These are phyloP conservation scores for Periophthalmus magnuspinnatus DNA, from an alignment of 2,797 vertebrate genomes.

Conservation along the genomic window DNA sequence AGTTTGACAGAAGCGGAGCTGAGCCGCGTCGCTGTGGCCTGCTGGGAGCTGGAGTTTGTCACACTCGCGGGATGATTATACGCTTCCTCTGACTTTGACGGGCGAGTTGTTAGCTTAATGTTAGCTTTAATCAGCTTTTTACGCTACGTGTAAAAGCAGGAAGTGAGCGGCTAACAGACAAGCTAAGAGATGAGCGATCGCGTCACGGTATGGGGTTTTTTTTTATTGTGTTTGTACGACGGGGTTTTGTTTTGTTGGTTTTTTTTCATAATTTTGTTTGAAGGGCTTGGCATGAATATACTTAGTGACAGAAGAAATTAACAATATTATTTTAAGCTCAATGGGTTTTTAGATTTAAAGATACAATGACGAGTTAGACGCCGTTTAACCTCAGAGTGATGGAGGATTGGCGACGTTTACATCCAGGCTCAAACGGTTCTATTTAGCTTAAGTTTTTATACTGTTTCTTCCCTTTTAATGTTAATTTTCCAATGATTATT, in stretches of 20 bases:
- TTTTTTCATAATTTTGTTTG: background rate
- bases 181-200: background rate
- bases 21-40: slow-evolving; percentile 29
- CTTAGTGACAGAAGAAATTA: no score
- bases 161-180: slow-evolving; percentile 17
- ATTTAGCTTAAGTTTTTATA: no score
- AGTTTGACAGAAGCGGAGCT: slow-evolving; percentile 18
- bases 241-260: background rate
- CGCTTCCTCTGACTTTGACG: slow-evolving; percentile 32
- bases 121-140: slow-evolving; percentile 50
- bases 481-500: no score
- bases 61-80: slow-evolving; percentile 38
- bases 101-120: slow-evolving; percentile 54
- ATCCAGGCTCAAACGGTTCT: no score
- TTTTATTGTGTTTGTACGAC: slow-evolving; percentile 51
- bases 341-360: no score
- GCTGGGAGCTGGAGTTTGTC: slow-evolving; percentile 18
- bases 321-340: no score
- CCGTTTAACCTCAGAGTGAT: no score
- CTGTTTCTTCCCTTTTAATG: no score
- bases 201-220: slow-evolving; percentile 35
- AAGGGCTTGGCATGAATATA: no score
- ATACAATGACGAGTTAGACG: no score
- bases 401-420: no score
- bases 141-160: slow-evolving; percentile 39